These are phyloP conservation scores for Geotrypetes seraphini DNA, from an alignment of 2,797 vertebrate species.

Conservation along the genomic window DNA sequence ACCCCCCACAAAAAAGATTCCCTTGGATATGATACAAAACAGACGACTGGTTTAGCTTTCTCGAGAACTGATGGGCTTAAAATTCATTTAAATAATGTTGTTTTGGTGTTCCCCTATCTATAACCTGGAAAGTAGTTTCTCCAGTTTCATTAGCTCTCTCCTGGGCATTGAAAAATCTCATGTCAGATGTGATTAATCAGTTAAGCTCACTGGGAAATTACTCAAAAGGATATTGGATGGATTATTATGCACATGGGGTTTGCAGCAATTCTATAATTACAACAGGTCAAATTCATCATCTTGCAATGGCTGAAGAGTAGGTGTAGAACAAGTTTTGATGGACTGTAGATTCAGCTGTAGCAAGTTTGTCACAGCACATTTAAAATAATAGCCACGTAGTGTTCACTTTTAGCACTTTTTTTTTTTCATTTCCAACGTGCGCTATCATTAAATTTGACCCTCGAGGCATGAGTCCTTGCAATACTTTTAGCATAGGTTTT, in stretches of 20 bases:
- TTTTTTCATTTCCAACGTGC: too few relatives aligned
- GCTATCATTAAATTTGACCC: too few relatives aligned
- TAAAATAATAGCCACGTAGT: too few relatives aligned
- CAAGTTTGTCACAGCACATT: too few relatives aligned
- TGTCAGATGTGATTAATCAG: background rate
- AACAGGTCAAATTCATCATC: background rate
- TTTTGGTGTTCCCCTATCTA: too few relatives aligned
- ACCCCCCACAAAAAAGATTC: conserved; percentile 30
- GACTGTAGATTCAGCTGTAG: too few relatives aligned
- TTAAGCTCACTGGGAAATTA: background rate
- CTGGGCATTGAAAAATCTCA: conserved; percentile 3
- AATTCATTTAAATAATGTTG: conserved; percentile 17
- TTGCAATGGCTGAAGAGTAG: too few relatives aligned
- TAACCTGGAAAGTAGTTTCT: background rate
- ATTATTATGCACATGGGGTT: background rate
- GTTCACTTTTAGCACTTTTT: too few relatives aligned
- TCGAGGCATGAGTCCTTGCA: too few relatives aligned
- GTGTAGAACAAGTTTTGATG: too few relatives aligned
- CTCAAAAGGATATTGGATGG: background rate
- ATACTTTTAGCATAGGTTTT: too few relatives aligned
- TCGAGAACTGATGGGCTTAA: conserved; percentile 21
- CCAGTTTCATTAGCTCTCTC: conserved; percentile 1
- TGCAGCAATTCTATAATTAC: background rate
- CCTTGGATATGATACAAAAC: conserved; percentile 25
- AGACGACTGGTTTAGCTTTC: conserved; percentile 13